Evolutionary conservation across 2,888 invertebrate species (phyloP).

Genomic region (Tachina fera): DNA sequence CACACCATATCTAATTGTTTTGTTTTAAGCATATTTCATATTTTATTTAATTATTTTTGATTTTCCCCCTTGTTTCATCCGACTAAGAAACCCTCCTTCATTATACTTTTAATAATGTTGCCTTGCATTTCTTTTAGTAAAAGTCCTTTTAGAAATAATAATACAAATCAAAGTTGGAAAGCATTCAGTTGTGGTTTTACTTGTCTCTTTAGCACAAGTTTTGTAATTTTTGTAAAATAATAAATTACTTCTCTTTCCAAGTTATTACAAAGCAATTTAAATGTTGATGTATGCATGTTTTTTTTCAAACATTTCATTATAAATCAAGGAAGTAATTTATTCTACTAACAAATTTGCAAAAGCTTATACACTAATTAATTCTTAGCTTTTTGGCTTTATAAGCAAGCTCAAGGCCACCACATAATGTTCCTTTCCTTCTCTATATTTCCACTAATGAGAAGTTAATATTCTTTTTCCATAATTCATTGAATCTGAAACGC

Average conservation of each 20-base stretch:
- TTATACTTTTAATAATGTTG: conserved; percentile 37
- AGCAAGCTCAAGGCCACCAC: too few species aligned
- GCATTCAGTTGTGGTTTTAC: conserved; percentile 10
- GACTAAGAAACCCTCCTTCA: background rate
- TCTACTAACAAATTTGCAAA: too few species aligned
- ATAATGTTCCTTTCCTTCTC: too few species aligned
- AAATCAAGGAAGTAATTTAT: too few species aligned
- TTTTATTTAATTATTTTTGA: conserved; percentile 37
- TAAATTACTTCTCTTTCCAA: background rate
- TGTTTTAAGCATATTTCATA: background rate
- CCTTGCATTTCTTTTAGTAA: background rate
- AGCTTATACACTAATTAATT: too few species aligned
- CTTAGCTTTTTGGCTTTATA: too few species aligned
- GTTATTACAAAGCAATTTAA: too few species aligned
- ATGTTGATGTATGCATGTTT: too few species aligned
- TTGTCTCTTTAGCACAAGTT: background rate
- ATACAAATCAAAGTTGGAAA: conserved; percentile 27
- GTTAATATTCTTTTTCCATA: background rate
- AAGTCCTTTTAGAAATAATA: conserved; percentile 11
- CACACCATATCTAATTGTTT: conserved; percentile 47
- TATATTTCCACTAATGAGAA: background rate
- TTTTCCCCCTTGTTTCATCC: conserved; percentile 17
- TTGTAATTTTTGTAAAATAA: conserved; percentile 24
- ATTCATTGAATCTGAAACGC: background rate
- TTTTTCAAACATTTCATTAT: too few species aligned